Percentiles rank a stretch among this genome's conserved stretches.
Conservation (phyloP, 1,140 invertebrate genomes). For the Pseudomyrmex gracilis region DNA sequence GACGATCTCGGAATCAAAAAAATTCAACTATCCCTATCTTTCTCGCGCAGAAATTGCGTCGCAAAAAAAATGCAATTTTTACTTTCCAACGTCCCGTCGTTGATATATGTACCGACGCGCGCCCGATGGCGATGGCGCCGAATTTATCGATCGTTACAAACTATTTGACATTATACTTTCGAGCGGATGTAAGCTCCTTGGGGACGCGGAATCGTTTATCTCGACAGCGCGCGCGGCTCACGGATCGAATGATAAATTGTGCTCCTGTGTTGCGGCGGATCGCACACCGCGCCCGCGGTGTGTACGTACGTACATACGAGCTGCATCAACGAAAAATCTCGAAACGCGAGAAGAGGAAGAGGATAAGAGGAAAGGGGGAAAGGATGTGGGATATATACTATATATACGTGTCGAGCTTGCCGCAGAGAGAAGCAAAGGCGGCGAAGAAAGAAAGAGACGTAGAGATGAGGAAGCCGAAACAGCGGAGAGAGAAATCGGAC, state of each 20-base stretch:
- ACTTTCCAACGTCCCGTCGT: background rate
- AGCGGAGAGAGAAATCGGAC: slow-evolving; percentile 58
- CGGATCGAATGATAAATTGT: slow-evolving; percentile 61
- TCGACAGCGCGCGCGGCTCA: slow-evolving; percentile 48
- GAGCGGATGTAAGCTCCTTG: slow-evolving; percentile 64
- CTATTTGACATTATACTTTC: slow-evolving; percentile 65
- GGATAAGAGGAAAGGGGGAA: background rate
- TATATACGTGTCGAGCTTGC: background rate
- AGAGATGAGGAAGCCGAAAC: slow-evolving; percentile 51
- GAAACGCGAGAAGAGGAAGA: background rate
- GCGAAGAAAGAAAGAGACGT: background rate
- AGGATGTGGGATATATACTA: background rate
- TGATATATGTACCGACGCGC: background rate
- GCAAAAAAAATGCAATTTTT: background rate
- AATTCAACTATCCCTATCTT: slow-evolving; percentile 3
- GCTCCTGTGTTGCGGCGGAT: slow-evolving; percentile 13
- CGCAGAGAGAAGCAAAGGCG: background rate
- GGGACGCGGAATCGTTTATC: slow-evolving; percentile 68
- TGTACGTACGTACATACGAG: background rate
- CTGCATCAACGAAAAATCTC: slow-evolving; percentile 6
- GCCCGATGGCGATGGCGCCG: slow-evolving; percentile 12
- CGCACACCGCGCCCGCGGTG: background rate
- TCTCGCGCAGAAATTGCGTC: too few relatives aligned
- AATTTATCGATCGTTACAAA: slow-evolving; percentile 62
- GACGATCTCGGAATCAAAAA: background rate